A percentile compares a stretch with the other conserved stretches of the same genome.
These are phyloP conservation scores for Aspidiotus rigidus DNA, from an alignment of 2,888 invertebrate species.

Conservation along the genomic window DNA sequence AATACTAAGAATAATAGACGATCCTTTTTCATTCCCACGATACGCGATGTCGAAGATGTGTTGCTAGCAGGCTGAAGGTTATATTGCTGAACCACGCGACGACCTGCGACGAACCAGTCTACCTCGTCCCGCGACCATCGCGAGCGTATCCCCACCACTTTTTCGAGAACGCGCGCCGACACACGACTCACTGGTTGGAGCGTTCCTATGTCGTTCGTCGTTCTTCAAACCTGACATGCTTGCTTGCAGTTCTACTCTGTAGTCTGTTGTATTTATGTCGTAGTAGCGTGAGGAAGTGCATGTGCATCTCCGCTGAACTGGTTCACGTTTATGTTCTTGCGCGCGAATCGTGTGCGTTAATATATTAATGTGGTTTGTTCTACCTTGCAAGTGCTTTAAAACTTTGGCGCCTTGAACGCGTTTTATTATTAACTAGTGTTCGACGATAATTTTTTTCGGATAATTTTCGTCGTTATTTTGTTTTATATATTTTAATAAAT, in stretches of 20 bases:
- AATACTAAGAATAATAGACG: constrained; percentile 23
- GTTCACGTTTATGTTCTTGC: not conserved
- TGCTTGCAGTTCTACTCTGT: not conserved
- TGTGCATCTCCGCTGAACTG: not conserved
- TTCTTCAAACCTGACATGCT: not conserved
- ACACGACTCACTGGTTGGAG: constrained; percentile 29
- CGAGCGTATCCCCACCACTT: constrained; percentile 8
- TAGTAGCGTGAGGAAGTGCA: not conserved
- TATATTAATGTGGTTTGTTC: too few species aligned
- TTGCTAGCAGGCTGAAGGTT: constrained; percentile 30
- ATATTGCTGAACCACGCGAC: constrained; percentile 33
- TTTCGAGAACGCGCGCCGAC: constrained; percentile 33
- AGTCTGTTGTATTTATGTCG: not conserved
- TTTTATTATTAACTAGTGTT: not conserved
- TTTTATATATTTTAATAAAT: constrained; percentile 10
- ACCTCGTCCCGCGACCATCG: not conserved
- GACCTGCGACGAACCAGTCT: constrained; percentile 29
- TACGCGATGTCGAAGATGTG: constrained; percentile 21
- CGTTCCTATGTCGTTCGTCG: not conserved
- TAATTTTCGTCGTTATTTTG: constrained; percentile 6
- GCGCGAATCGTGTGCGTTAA: too few species aligned
- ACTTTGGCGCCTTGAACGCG: too few species aligned
- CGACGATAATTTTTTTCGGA: not conserved
- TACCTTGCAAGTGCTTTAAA: too few species aligned
- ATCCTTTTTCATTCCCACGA: constrained; percentile 26